phyloP scores from a whole-genome alignment of 2,797 vertebrate species.

The Sparus aurata region DNA sequence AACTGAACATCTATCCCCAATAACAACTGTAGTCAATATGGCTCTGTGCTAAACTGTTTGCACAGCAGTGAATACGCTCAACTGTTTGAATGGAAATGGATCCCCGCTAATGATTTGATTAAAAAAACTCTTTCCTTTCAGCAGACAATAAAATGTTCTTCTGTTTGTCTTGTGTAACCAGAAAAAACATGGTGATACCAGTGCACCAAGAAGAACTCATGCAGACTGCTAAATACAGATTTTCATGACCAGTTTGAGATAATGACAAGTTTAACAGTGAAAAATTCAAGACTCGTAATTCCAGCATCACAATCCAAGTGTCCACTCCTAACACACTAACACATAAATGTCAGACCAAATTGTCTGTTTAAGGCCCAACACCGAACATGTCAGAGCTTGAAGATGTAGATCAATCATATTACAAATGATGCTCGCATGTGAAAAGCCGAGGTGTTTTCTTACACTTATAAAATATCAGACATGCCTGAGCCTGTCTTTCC shows the following conservation, averaged over 20 bases:
- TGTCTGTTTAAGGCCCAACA: slow-evolving; percentile 2
- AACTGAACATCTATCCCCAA: not conserved
- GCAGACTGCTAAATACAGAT: not conserved
- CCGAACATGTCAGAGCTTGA: slow-evolving; percentile 8
- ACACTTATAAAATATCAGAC: not conserved
- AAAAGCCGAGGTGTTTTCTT: not conserved
- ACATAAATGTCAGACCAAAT: slow-evolving; percentile 1
- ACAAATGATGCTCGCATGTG: not conserved
- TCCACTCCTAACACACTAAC: not conserved
- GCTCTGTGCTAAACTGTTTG: slow-evolving; percentile 23
- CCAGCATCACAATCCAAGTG: not conserved
- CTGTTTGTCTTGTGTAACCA: not conserved
- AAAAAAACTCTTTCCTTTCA: not conserved
- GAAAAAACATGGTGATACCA: too few species aligned
- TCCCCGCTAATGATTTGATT: not conserved
- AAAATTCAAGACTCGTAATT: slow-evolving; percentile 8
- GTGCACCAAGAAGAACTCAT: not conserved
- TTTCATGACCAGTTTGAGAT: not conserved
- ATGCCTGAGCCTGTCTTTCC: not conserved
- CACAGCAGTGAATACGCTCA: not conserved
- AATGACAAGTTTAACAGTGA: not conserved
- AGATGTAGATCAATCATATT: not conserved
- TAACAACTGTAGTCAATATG: not conserved
- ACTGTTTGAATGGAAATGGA: not conserved
- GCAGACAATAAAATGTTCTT: not conserved